Base-by-base conservation (phyloP, 2,113 vertebrate species). In the Brienomyrus longianalis region DNA sequence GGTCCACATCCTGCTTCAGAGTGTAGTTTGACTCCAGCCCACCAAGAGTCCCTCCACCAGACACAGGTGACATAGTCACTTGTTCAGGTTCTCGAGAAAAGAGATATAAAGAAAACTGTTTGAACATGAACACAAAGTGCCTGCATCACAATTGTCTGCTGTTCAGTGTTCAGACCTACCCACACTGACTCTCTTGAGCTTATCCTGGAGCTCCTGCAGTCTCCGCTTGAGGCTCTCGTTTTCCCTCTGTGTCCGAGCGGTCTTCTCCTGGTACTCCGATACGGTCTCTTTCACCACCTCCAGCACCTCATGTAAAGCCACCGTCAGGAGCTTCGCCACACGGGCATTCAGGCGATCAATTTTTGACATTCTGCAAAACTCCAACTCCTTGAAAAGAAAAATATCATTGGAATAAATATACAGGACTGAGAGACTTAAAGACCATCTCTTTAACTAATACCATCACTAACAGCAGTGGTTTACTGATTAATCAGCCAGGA, bases 211-310 rank as follows among this genome's bases (percentile, higher is more conserved):
- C 66, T 93, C 92, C 48, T 90, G 93, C 31, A 94, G 27, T n/a
- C 90, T 92, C 87, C 91, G 94, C 90, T 91, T 95, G 39, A 95
- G 93, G 90, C 91, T 93, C 83, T 93, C 91, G 1, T 95, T 96
- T 89, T 95, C 95, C 83, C 94, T 94, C 86, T 93, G 94, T 1
- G 95, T 95, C 27, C 94, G 88, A 86, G 90, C 93, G 35, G 94
- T 94, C 92, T 95, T 95, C 88, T 95, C 92, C 86, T 95, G 94
- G 87, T 94, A 95, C 89, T 94, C 94, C 0, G 91, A 92, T 51
- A 95, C 94, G 0, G 94, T 96, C 88, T 95, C 95, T 91, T 94
- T 96, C 89, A 96, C 95, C 90, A 93, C 91, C 66, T 93, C 95
- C 91, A 96, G 91, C 17, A 96, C 95, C 89, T 96, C 94, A n/a